These are phyloP conservation scores for Asbolus verrucosus DNA, from an alignment of 1,140 invertebrate species.

Conservation along the genomic window DNA sequence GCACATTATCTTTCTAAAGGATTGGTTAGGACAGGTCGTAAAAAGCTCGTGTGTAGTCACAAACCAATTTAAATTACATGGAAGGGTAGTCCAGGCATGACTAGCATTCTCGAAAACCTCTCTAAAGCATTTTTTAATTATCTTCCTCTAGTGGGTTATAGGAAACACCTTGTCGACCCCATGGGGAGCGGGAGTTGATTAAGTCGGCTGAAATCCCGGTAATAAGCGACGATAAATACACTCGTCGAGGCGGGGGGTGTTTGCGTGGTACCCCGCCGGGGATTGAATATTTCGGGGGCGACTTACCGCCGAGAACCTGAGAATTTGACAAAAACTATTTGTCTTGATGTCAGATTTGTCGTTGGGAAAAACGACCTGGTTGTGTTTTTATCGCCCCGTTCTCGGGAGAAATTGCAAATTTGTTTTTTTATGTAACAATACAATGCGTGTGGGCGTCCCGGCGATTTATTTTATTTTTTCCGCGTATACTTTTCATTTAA, in stretches of 20 bases:
- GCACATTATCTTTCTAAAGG: too few species aligned
- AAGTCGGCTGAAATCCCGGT: conserved; percentile 18
- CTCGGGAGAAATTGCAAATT: conserved; percentile 35
- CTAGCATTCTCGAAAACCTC: too few species aligned
- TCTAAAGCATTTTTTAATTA: background rate
- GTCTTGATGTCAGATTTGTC: conserved; percentile 36
- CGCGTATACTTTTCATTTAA: background rate
- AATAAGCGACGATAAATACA: conserved; percentile 27
- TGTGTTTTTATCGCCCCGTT: conserved; percentile 30
- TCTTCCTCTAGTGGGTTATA: background rate
- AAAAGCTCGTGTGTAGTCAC: background rate
- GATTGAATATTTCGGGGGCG: conserved; percentile 27
- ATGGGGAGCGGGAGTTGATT: background rate
- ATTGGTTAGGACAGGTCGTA: too few species aligned
- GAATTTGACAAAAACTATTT: conserved; percentile 39
- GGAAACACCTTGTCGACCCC: background rate
- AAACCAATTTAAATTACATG: background rate
- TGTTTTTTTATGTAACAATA: conserved; percentile 9
- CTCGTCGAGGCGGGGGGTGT: conserved; percentile 21
- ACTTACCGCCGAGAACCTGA: conserved; percentile 20
- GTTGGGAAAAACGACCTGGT: conserved; percentile 8
- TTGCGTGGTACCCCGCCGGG: conserved; percentile 9
- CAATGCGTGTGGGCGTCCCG: conserved; percentile 2
- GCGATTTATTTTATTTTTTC: conserved; percentile 20
- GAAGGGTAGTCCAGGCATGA: background rate